Evolutionary conservation across 2,888 invertebrate genomes (phyloP).

Genomic region (Heteromyza rotundicornis): DNA sequence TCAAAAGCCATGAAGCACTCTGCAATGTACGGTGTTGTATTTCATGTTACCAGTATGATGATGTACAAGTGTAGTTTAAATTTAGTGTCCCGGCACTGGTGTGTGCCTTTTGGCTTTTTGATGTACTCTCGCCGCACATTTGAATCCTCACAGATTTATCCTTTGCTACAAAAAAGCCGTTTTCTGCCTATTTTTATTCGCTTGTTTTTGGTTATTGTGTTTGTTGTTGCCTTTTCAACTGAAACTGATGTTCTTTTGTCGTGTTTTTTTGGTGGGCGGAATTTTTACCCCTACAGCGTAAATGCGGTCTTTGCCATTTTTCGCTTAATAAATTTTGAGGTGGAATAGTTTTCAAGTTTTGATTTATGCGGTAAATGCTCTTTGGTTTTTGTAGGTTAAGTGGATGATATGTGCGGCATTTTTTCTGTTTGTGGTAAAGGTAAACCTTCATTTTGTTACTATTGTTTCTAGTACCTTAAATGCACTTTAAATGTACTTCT

Average conservation of each 20-base stretch:
- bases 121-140: background rate
- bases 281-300: background rate
- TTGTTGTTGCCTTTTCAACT: background rate
- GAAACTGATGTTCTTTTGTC: background rate
- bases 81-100: background rate
- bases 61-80: background rate
- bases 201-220: background rate
- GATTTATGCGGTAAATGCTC: background rate
- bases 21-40: background rate
- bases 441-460: too few species aligned
- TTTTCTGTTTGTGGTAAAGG: too few species aligned
- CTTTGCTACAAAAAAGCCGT: too few species aligned
- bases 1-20: background rate
- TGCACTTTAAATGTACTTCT: too few species aligned
- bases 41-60: too few species aligned
- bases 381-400: background rate
- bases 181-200: background rate
- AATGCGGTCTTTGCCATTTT: background rate
- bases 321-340: background rate
- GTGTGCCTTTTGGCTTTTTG: constrained; percentile 1
- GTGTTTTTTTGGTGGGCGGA: background rate
- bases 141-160: too few species aligned
- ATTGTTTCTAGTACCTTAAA: too few species aligned
- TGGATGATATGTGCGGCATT: background rate
- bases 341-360: background rate